Base-by-base conservation (phyloP, 37 sponge, comb jelly and placozoan species). In the Oscarella lobularis region DNA sequence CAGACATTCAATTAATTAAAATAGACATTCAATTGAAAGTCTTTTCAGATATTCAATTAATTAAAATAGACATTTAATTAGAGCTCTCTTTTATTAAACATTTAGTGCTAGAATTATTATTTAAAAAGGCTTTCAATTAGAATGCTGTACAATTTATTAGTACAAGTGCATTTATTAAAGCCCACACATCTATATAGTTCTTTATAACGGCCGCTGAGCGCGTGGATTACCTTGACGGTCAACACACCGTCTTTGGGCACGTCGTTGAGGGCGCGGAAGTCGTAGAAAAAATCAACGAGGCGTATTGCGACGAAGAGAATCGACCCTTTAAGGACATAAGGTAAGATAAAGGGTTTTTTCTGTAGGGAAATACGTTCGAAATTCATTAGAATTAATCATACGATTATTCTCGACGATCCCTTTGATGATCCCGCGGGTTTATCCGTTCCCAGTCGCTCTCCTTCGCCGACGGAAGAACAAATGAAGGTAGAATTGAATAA, bases 231-330 rank as follows among this genome's bases (percentile, higher is more conserved):
- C 84, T 98, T 34, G 92, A 98, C 39, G 86, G 85, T 33, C 40
- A 74, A 37, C 95, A 98, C 79, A 88, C 89, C 38, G 99, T 98
- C 33, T 98, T 98, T 78, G 99, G 99, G 27, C 88, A 85, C 39
- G 89, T 98, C 30, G 90, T 82, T 0, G 95, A 89, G 75, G 98
- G 98, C 3, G 31, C 65, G 34, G 91, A 93, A 29, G 84, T 88
- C 4, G 73, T 97, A 72, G 54, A 38, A 41, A 90, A 90, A 67
- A 75, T 97, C 3, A 97, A 86, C 60, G 89, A 85, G 38, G 84
- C 87, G 3, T 88, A 84, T 78, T 86, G 87, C 76, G 98, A 97
- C 73, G 80, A 94, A 38, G 79, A 93, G 33, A 85, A 87, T 2
- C 77, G 83, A 31, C 98, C 98, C 6, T 92, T 76, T 72, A 89